Evolutionary conservation across 2,113 vertebrate genomes (phyloP), one percentile per base, ranked within the genome.

Genomic region (Cavia aperea): DNA sequence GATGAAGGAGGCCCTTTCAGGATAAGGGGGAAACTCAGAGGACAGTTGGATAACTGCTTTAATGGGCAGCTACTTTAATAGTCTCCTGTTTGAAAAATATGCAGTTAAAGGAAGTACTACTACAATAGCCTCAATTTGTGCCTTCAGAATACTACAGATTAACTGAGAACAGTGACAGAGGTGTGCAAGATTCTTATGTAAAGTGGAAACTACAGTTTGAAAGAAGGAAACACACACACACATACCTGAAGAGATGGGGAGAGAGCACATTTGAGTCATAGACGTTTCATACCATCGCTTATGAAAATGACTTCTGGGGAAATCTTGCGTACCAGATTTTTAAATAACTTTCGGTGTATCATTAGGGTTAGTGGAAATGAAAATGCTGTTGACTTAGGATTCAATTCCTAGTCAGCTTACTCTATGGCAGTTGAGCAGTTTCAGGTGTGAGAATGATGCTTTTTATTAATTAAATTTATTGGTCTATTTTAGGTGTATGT

Each of bases 1-100:
- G 96, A 95, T 92, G 93, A 97, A 88, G 97, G 97, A 97, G 97
- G 96, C 96, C 96, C 96, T 96, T 97, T 97, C 97, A 97, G 96
- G 97, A 95, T 94, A 94, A 97, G 96, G 94, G 96, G 97, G 96
- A 88, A 54, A 89, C 92, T 93, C 92, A 23, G 92, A 96, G 94
- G 39, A 95, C 95, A 93, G 79, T 29, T 97, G 97, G 97, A 97
- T 96, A 97, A 85, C 86, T 85, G 96, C 97, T 97, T 97, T 97
- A 94, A 96, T 21, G 36, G 93, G 89, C 95, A 95, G 96, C 94
- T 89, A 94, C 94, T 73, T 87, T 96, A 96, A 96, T 96, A 93
- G 96, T 43, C 97, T 90, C 77, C 51, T 97, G 97, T 97, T 97
- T 96, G 83, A 94, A 94, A 97, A 94, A 94, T 95, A 95, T 90